A percentile compares a stretch with the other conserved stretches of the same genome.
Conservation (phyloP, 2,797 vertebrate genomes). For the Hoplostethus mediterraneus region DNA sequence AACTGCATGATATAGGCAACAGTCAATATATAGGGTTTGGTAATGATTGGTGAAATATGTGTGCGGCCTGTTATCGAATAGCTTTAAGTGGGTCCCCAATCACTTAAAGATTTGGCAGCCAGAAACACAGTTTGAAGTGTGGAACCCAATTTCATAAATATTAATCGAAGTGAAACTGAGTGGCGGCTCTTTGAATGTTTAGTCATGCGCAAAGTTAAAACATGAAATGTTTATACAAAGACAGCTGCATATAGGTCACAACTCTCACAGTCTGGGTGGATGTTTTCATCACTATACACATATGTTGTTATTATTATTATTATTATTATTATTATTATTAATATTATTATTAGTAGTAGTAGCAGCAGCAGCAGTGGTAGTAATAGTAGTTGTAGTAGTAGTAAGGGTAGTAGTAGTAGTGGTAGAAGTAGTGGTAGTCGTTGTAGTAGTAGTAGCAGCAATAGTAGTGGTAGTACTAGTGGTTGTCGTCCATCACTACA, state of each 20-base stretch:
- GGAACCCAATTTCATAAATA: slow-evolving; percentile 57
- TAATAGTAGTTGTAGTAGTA: too few species aligned
- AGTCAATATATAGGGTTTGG: slow-evolving; percentile 14
- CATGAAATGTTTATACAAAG: slow-evolving; percentile 45
- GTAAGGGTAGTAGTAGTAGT: too few species aligned
- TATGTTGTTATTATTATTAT: background rate
- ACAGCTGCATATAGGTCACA: slow-evolving; percentile 16
- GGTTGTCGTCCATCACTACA: too few species aligned
- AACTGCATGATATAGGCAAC: background rate
- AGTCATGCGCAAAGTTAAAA: slow-evolving; percentile 45
- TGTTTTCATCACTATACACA: slow-evolving; percentile 33
- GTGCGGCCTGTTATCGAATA: slow-evolving; percentile 38
- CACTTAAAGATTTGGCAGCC: slow-evolving; percentile 50
- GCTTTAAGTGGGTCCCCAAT: slow-evolving; percentile 41
- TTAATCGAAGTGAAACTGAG: slow-evolving; percentile 56
- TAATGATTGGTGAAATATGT: slow-evolving; percentile 25
- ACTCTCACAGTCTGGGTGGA: slow-evolving; percentile 22
- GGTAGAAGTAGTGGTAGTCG: too few species aligned
- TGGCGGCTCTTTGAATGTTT: slow-evolving; percentile 55
- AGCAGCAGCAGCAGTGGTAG: too few species aligned
- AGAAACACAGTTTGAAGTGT: slow-evolving; percentile 36
- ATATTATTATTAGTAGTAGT: too few species aligned
- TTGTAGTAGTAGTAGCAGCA: too few species aligned
- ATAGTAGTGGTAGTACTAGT: too few species aligned
- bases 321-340: slow-evolving; percentile 4